phyloP scores from a whole-genome alignment of 2,888 invertebrate species.

The Tinea pellionella region DNA sequence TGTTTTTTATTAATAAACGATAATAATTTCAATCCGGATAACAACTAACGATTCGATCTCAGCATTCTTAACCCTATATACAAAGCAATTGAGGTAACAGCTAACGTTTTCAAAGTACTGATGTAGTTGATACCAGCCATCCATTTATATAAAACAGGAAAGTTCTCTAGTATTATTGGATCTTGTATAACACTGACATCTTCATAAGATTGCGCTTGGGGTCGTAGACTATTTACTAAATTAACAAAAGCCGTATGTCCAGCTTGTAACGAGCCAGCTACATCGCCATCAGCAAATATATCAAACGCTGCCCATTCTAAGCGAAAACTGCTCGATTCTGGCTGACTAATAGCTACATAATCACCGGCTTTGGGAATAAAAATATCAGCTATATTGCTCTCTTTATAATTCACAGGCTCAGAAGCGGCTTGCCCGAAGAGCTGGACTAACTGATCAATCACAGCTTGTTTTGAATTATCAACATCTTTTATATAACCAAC shows the following conservation, averaged over 20 bases:
- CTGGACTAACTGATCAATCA: constrained; percentile 43
- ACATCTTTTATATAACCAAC: constrained; percentile 39
- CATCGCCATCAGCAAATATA: constrained; percentile 52
- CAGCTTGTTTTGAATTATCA: constrained; percentile 31
- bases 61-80: constrained; percentile 28
- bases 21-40: neutral
- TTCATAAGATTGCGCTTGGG: constrained; percentile 51
- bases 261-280: constrained; percentile 50
- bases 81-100: constrained; percentile 27
- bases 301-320: constrained; percentile 59
- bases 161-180: constrained; percentile 29
- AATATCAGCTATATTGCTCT: constrained; percentile 38
- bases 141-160: constrained; percentile 26
- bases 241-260: constrained; percentile 50
- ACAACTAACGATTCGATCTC: constrained; percentile 14
- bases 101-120: constrained; percentile 26
- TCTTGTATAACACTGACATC: constrained; percentile 31
- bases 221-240: constrained; percentile 41
- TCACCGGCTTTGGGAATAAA: constrained; percentile 53
- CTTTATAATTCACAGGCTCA: constrained; percentile 38
- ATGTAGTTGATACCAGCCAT: constrained; percentile 32
- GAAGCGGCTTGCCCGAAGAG: constrained; percentile 47
- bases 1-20: neutral
- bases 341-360: constrained; percentile 37
- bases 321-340: constrained; percentile 22